Evolutionary conservation across 2,888 invertebrate genomes (phyloP), one percentile per base, ranked within the genome.

Genomic region (Platerodrilus igneus): DNA sequence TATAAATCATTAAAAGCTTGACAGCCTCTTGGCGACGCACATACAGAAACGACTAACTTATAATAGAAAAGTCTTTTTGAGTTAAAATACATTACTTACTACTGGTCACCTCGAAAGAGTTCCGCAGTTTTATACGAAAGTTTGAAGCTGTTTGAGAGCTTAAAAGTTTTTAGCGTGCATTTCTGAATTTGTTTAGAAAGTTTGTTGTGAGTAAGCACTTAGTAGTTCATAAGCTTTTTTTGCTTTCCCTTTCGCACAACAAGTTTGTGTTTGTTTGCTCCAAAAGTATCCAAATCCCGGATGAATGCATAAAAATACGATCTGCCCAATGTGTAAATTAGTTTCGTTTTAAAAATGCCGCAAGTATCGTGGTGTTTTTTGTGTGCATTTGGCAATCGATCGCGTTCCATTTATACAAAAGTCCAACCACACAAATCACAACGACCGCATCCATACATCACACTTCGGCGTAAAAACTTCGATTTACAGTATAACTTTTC

Each of bases 401-500:
- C 31, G 38, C 31, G 23, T 28, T 20, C 43, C 34, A 42, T 42
- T 42, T 42, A 37, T 36, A 37, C 16, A 17, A 33, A 13, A 35
- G 25, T 30, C 36, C 26, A 37, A 29, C 10, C 37, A 37, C 41
- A 47, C 47, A 47, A 47, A 47, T 47, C 47, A 47, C 47, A 25
- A 32, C 40, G 35, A 45, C 44, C 44, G 41, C 47, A 45, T 37
- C 38, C 47, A 47, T 47, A 47, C 36, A 45, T 47, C 47, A 47
- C 44, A 41, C 37, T 45, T 41, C 40, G 47, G 41, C 37, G 36
- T 40, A 47, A 49, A 51, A 51, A 42, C 47, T 51, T 51, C 51
- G 51, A 51, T 51, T 51, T 51, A 51, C 47, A 49, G 47, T 47
- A 51, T 51, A 51, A 51, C 48, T 51, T 47, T 43, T 47, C 51